phyloP scores from a whole-genome alignment of 2,797 vertebrate species.

The Anabacerthia variegaticeps region DNA sequence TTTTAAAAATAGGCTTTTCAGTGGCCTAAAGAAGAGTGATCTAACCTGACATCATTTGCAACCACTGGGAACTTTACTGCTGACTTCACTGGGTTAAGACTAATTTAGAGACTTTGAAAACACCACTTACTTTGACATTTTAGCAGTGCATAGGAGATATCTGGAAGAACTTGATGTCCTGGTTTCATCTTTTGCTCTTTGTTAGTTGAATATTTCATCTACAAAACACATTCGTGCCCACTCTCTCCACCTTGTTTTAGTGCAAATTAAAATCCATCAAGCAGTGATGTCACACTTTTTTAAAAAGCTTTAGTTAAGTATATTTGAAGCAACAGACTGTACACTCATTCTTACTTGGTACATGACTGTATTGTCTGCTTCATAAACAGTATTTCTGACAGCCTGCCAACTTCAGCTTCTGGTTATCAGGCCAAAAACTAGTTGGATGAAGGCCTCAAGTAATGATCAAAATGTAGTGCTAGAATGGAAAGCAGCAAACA shows the following conservation, averaged over 20 bases:
- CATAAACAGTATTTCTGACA: neutral
- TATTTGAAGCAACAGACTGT: neutral
- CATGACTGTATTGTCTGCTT: neutral
- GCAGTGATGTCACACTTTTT: neutral
- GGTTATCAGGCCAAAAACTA: neutral
- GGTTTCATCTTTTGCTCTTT: constrained; percentile 3
- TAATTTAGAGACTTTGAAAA: neutral
- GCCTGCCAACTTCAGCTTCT: neutral
- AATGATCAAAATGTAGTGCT: neutral
- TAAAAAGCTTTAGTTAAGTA: neutral
- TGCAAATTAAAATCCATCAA: neutral
- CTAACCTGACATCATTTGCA: neutral
- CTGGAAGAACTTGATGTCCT: neutral
- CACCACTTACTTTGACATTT: neutral
- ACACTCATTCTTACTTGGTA: neutral
- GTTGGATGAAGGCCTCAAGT: neutral
- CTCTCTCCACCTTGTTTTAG: neutral
- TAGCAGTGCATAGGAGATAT: neutral
- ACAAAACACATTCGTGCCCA: neutral
- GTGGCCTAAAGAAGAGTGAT: neutral
- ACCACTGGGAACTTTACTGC: neutral
- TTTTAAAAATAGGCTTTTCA: neutral
- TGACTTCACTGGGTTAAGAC: neutral
- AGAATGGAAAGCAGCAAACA: neutral
- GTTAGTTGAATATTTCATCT: constrained; percentile 7